Evolutionary conservation across 2,888 invertebrate genomes (phyloP).

Genomic region (Rotaria sp.): DNA sequence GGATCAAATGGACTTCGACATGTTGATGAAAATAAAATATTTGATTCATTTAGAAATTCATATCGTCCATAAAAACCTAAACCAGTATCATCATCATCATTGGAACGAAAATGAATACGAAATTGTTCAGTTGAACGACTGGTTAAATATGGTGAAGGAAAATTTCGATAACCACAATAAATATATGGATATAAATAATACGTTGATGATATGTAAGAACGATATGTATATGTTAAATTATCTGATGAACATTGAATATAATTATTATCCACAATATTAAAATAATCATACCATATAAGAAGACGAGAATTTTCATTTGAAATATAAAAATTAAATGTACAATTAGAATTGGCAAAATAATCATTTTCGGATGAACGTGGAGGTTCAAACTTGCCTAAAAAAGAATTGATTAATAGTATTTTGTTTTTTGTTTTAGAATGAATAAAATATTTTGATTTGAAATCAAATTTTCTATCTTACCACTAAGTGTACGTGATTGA

Average conservation of each 20-base stretch:
- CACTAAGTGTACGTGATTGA: neutral
- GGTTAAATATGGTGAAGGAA: neutral
- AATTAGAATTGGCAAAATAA: slow-evolving; percentile 4
- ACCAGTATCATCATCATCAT: neutral
- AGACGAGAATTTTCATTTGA: neutral
- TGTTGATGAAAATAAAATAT: neutral
- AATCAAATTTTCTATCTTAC: neutral
- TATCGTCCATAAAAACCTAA: slow-evolving; percentile 18
- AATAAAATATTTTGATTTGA: no score
- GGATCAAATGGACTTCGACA: neutral
- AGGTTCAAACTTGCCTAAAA: slow-evolving; percentile 6
- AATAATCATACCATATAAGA: slow-evolving; percentile 17
- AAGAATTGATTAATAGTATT: neutral
- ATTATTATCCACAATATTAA: neutral
- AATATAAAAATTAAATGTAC: slow-evolving; percentile 12
- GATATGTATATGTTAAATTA: slow-evolving; percentile 10
- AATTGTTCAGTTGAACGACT: neutral
- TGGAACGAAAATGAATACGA: slow-evolving; percentile 18
- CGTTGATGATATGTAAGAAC: neutral
- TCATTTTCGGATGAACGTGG: slow-evolving; percentile 5
- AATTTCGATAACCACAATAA: slow-evolving; percentile 17
- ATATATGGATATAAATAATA: neutral
- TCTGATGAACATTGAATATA: neutral
- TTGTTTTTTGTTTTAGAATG: no score
- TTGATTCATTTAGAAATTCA: neutral